Base-by-base conservation (phyloP, 2,888 invertebrate species). In the Pseudococcus longispinus region DNA sequence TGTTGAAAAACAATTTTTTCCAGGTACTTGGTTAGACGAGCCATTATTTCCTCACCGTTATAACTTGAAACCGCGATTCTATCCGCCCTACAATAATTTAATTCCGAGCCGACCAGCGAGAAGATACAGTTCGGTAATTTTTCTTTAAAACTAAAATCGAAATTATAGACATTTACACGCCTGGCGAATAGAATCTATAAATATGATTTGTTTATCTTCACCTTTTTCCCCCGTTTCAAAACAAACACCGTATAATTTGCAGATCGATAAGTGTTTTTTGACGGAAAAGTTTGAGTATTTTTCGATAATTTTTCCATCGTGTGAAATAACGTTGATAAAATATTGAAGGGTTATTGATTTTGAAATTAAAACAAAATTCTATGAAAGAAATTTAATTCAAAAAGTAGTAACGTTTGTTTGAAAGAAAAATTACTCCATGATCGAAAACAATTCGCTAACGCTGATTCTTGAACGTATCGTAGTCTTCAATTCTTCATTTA, bases 1-100 rank as follows among this genome's bases (percentile, higher is more conserved):
- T 29, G n/a, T 6, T 55, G 6, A 29, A 13, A 51, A 13, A 11
- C 1, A 4, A 4, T 29, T 60, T 84, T 84, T 84, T 84, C 11
- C 37, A 84, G 60, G 60, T 26, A 84, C 60, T 84, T 87, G 87
- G 87, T 70, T 87, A 84, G 87, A 87, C 70, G 87, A 83, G 29
- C 87, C 83, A 46, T 65, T 74, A 29, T 32, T 55, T 20, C 87
- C 65, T 13, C 32, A 42, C 15, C 83, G 83, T 74, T 86, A 70
- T 20, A 46, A 77, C 26, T 20, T 74, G 15, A 87, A 87, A 46
- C 65, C 87, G 0, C 37, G 87, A 83, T 87, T 83, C 51, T 87
- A 83, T 46, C 84, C 87, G 20, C 87, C 87, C 4, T 87, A 87
- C 77, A 60, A 84, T 74, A 83, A 15, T 51, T 74, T 83, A 44